Base-by-base conservation (phyloP, 2,888 invertebrate species). In the Spodoptera exigua region DNA sequence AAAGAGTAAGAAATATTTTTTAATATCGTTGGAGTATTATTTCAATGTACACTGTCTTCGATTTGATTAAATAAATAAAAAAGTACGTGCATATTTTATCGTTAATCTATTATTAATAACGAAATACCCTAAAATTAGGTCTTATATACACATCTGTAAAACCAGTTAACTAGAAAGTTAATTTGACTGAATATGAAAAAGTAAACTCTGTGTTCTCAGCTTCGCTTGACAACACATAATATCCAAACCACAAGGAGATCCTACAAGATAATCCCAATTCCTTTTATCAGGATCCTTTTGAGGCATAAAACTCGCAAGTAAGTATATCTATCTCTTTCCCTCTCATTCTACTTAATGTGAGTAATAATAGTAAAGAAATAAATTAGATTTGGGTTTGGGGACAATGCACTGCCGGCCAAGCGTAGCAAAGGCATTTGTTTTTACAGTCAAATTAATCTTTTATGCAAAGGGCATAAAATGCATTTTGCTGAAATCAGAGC, bases 291-390 rank as follows among this genome's bases (percentile, higher is more conserved):
- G 73, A 74, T 71, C 66, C 63, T 21, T 45, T 70, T 67, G 65
- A 64, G 48, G 63, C 63, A 70, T 59, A 61, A 69, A 70, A 74
- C 78, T 69, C 68, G 71, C 46, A 69, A 67, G 70, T 75, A 74
- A 67, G 70, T 75, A 74, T 72, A 40, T 70, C 61, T 61, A 62
- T 71, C 65, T 70, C 52, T 49, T 62, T 63, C 35, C 37, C 36
- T 36, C 34, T 1, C 37, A 39, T 59, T 60, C 54, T 54, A 49
- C 49, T 7, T 27, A 27, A 27, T 65, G 52, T 48, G 16, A 9
- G 40, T 40, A 54, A 32, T 35, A 63, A 66, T 67, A 56, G 71
- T 70, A 70, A 65, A 63, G 61, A 64, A 69, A 77, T 61, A 61
- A 58, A 74, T 65, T 64, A 65, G 54, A 44, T 34, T 27, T 35